Base-by-base conservation (phyloP, 2,888 invertebrate species). In the Busseola fusca region DNA sequence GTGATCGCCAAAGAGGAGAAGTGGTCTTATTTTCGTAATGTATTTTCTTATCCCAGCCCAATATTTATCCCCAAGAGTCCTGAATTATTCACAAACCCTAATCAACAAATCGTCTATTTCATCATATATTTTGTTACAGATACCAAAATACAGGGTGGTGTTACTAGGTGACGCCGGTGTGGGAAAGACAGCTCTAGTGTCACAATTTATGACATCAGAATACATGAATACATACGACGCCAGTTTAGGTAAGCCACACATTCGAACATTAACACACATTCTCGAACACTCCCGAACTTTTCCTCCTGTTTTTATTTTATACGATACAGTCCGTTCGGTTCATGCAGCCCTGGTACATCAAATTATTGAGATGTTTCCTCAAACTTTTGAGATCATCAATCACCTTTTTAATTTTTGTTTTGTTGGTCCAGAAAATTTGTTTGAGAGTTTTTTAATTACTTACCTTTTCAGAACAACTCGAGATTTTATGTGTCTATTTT, bases 171-270 rank as follows among this genome's bases (percentile, higher is more conserved):
- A 98, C 86, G 97, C 98, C 0, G 98, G 98, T 0, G 98, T 98
- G 25, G 99, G 99, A 4, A 99, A 99, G 93, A 98, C 98, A 0
- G 98, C 98, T 1, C 95, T 99, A 40, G 98, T 98, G 2, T 98
- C 98, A 0, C 99, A 99, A 90, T 98, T 99, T 91, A 98, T 98
- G 98, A 98, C 99, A 45, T 98, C 98, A 81, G 99, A 99, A 89
- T 98, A 99, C 90, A 98, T 98, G 97, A 98, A 98, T 93, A 98
- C 98, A 0, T 99, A 99, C 92, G 98, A 99, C 90, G 98, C 98
- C 2, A 98, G 98, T 88, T 94, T 98, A 89, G 98, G 98, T 98
- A 94, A 97, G 97, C 94, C 71, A 59, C 45, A 45, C 54, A 60
- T 62, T 25, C 50, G 45, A 74, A 73, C 50, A 34, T 45, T 14